Base-by-base conservation (phyloP, 2,888 invertebrate species). In the Drosophila demipolita region DNA sequence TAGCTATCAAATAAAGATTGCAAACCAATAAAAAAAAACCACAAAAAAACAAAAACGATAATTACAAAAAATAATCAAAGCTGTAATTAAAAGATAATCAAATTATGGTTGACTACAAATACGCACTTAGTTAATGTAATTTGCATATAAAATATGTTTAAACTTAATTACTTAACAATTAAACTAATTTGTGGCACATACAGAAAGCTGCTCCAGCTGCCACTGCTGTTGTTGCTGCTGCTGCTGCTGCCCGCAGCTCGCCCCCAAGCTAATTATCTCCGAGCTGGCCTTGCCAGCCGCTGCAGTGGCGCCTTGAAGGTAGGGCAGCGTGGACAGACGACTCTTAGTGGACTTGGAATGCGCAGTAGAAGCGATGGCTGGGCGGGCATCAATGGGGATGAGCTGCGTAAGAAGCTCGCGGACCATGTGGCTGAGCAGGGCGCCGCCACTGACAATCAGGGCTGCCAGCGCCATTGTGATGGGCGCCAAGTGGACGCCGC, bases 211-310 rank as follows among this genome's bases (percentile, higher is more conserved):
- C 32, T 68, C 38, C 29, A 52, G 17, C 52, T 62, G 54, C n/a
- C n/a, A 17, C 29, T 50, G 29, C 50, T 32, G 50, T 17, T 49
- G 17, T 11, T 49, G 49, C 17, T 20, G 23, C 23, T 23, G 23
- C 23, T 50, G 32, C 50, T 52, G 29, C 59, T 64, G 63, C 15
- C 32, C 60, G 32, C 33, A 53, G 40, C 36, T 38, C 20, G 48
- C 17, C 20, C 40, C 52, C 58, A 54, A 59, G 73, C 76, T 73
- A 82, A 81, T 82, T 81, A 82, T 78, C 82, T 87, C 72, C 75
- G 65, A 68, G 70, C 75, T 82, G 73, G 75, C 75, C 72, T 70
- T 54, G 73, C 71, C 73, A 78, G 73, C 50, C 63, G 69, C 69
- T 64, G 66, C 61, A 73, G 42, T 40, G 66, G 61, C 77, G 77